Evolutionary conservation across 2,113 vertebrate species (phyloP).

Genomic region (Rhinogobius similis): DNA sequence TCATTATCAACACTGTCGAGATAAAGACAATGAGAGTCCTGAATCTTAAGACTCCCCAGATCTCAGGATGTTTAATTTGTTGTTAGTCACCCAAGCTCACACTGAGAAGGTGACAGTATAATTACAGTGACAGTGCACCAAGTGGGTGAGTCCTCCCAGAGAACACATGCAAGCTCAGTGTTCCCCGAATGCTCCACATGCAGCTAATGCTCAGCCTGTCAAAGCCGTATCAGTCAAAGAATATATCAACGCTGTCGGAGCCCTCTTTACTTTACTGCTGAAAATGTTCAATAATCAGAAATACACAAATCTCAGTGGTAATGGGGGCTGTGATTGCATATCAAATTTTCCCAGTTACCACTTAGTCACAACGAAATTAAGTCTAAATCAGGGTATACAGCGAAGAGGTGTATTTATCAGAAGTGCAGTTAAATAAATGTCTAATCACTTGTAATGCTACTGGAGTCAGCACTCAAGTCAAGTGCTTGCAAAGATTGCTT

Average conservation of each 20-base stretch:
- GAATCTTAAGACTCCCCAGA: conserved; percentile 1
- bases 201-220: conserved; percentile 15
- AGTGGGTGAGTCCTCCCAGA: conserved; percentile 40
- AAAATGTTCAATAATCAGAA: neutral
- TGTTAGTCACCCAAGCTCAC: conserved; percentile 40
- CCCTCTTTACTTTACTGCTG: neutral
- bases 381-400: conserved; percentile 7
- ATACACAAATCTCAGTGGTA: conserved; percentile 4
- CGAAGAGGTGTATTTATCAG: neutral
- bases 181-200: neutral
- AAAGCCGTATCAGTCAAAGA: conserved; percentile 18
- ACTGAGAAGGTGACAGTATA: conserved; percentile 57
- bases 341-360: neutral
- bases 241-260: conserved; percentile 7
- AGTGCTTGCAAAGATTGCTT: neutral
- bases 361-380: neutral
- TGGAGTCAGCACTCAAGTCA: neutral
- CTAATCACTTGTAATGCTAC: conserved; percentile 12
- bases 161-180: conserved; percentile 16
- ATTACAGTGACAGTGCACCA: conserved; percentile 44
- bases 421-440: neutral
- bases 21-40: neutral
- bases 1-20: neutral
- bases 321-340: neutral
- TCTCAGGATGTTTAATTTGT: conserved; percentile 22